These are phyloP conservation scores for Amblyraja radiata DNA, from an alignment of 2,797 vertebrate genomes.

Conservation along the genomic window DNA sequence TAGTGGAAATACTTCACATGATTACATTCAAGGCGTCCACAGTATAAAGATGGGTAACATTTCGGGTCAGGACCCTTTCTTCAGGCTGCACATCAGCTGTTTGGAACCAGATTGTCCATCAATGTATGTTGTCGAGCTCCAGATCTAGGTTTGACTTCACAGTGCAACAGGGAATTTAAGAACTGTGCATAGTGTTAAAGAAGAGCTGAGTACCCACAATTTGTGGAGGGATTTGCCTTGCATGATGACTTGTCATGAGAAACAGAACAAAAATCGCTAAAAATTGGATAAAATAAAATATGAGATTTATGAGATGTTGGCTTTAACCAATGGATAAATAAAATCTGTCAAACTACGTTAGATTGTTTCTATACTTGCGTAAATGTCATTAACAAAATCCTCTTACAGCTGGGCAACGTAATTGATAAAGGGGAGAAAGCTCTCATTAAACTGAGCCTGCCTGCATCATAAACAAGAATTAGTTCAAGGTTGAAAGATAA, in stretches of 20 bases:
- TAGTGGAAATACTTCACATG: no score
- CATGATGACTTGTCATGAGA: neutral
- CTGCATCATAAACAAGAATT: constrained; percentile 4
- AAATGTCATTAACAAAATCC: neutral
- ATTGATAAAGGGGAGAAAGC: neutral
- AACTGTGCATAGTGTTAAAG: neutral
- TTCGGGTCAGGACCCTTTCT: no score
- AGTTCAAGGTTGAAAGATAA: constrained; percentile 15
- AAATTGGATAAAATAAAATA: neutral
- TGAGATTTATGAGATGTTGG: neutral
- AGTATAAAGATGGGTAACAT: no score
- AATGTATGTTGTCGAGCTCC: neutral
- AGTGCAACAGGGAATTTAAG: neutral
- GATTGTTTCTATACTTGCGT: neutral
- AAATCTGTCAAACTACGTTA: neutral
- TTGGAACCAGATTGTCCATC: no score
- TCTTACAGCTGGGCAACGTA: neutral
- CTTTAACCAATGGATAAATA: neutral
- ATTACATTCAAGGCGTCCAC: no score
- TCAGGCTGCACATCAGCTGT: no score
- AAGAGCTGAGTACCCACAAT: neutral
- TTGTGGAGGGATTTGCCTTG: neutral
- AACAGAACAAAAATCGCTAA: neutral
- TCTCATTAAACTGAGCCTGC: neutral
- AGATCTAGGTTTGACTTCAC: neutral